Conservation (phyloP, 2,113 vertebrate genomes). For the Bufo gargarizans region DNA sequence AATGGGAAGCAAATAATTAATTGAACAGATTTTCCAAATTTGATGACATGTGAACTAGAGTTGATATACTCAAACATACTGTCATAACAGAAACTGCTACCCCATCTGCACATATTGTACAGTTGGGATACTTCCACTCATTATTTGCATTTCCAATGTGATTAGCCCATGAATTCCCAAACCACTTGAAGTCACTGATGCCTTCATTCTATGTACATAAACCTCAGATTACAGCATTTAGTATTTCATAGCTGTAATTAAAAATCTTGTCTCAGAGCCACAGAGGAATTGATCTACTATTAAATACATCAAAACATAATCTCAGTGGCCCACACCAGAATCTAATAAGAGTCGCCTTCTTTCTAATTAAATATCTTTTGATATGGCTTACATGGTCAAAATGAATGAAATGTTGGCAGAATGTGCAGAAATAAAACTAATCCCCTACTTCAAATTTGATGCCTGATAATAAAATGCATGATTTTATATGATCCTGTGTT, state of each 20-base stretch:
- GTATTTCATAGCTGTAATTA: constrained; percentile 55
- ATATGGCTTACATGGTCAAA: constrained; percentile 38
- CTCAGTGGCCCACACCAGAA: constrained; percentile 41
- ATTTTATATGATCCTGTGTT: background rate
- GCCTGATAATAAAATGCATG: background rate
- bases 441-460: background rate
- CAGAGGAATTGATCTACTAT: constrained; percentile 54
- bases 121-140: constrained; percentile 10
- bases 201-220: constrained; percentile 47
- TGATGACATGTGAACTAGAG: background rate
- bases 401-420: constrained; percentile 21
- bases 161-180: constrained; percentile 41
- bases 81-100: background rate
- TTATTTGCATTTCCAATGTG: constrained; percentile 1
- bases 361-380: constrained; percentile 50
- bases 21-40: background rate
- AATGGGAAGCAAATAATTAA: background rate
- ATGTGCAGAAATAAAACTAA: constrained; percentile 24
- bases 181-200: constrained; percentile 42
- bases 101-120: background rate
- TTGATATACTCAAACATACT: background rate
- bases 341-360: constrained; percentile 39
- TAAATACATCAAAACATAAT: constrained; percentile 55
- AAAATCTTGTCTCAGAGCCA: constrained; percentile 48
- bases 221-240: constrained; percentile 39